Conservation (phyloP, 2,797 vertebrate genomes). For the Xiphophorus birchmanni region DNA sequence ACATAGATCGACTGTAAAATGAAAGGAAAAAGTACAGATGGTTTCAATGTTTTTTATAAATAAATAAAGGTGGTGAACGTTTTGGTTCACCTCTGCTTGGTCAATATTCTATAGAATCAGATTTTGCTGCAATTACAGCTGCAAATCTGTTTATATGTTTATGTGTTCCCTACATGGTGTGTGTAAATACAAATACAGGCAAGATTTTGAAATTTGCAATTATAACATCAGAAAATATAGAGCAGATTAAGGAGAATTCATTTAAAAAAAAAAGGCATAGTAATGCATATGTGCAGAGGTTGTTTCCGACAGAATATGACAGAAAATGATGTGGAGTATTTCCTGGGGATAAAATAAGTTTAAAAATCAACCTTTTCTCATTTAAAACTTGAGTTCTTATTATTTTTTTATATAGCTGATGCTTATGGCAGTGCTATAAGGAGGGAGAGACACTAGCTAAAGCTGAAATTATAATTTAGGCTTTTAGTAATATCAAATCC, state of each 20-base stretch:
- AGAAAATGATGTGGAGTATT: no score
- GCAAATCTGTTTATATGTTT: background rate
- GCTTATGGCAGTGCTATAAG: no score
- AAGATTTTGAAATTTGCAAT: background rate
- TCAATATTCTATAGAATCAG: background rate
- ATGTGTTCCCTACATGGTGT: no score
- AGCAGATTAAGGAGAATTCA: background rate
- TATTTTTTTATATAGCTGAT: no score
- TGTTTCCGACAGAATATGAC: background rate
- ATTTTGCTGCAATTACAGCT: background rate
- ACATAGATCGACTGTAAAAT: background rate
- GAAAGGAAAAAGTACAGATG: background rate
- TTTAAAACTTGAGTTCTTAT: no score
- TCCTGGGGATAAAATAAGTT: no score
- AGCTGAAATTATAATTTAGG: no score
- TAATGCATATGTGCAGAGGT: background rate
- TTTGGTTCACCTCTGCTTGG: background rate
- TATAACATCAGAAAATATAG: background rate
- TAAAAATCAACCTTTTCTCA: no score
- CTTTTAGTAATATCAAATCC: constrained; percentile 1
- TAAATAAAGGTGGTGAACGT: background rate
- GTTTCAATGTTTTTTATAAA: background rate
- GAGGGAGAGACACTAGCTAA: no score
- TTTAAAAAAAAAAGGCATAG: background rate
- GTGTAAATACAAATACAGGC: no score